Percentiles rank a stretch among this genome's conserved stretches.
phyloP scores from a whole-genome alignment of 2,888 invertebrate species.

The Branchellion lobata region DNA sequence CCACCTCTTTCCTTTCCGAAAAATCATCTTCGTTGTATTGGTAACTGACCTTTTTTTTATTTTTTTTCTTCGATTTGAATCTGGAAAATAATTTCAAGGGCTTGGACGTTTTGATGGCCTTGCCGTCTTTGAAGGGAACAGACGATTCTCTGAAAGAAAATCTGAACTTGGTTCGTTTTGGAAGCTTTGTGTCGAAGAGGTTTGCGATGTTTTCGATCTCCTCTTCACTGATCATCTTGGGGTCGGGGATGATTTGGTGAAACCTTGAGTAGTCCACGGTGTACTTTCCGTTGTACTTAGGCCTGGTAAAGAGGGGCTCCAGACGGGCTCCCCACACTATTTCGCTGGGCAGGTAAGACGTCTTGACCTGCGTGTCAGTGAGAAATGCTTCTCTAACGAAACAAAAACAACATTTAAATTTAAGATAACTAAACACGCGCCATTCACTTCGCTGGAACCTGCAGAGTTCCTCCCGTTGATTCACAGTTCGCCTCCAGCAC shows the following conservation, averaged over 20 bases:
- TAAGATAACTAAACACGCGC: no score
- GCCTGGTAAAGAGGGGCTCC: constrained; percentile 46
- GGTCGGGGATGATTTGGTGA: constrained; percentile 53
- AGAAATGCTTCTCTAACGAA: no score
- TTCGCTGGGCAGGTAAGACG: constrained; percentile 51
- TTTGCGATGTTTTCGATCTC: not conserved
- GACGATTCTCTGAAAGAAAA: not conserved
- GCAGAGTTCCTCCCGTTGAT: constrained; percentile 49
- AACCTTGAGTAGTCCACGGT: constrained; percentile 50
- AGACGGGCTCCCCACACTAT: constrained; percentile 49
- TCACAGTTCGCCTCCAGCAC: constrained; percentile 51
- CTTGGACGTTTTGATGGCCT: no score
- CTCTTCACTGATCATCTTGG: constrained; percentile 44
- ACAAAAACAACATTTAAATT: no score
- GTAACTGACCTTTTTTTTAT: no score
- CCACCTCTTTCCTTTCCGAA: no score
- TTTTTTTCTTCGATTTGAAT: no score
- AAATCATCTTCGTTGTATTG: no score
- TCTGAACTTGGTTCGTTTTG: not conserved
- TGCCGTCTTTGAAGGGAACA: not conserved
- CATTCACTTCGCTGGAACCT: constrained; percentile 39
- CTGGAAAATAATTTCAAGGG: not conserved
- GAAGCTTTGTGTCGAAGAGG: not conserved
- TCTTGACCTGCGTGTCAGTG: constrained; percentile 48
- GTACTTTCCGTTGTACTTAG: constrained; percentile 46